phyloP scores from a whole-genome alignment of 2,113 vertebrate genomes.

The Corythaixoides concolor region DNA sequence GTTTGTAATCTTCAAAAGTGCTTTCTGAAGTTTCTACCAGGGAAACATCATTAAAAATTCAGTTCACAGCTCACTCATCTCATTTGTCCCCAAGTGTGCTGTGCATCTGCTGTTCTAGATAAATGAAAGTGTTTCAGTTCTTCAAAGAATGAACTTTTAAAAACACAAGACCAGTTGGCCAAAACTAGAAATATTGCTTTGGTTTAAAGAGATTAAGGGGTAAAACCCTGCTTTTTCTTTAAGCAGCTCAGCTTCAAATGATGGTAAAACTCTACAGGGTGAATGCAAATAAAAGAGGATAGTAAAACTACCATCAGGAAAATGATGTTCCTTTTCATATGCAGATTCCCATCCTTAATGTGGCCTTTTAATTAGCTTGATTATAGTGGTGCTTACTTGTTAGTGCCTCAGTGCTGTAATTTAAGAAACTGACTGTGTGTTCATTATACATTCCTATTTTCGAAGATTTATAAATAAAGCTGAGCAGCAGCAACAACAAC shows the following conservation, averaged over 20 bases:
- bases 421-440: conserved; percentile 28
- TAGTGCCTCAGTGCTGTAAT: conserved; percentile 29
- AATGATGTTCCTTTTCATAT: conserved; percentile 55
- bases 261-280: neutral
- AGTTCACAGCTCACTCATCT: conserved; percentile 46
- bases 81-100: conserved; percentile 48
- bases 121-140: conserved; percentile 29
- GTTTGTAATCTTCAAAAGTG: conserved; percentile 56
- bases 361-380: conserved; percentile 64
- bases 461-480: conserved; percentile 52
- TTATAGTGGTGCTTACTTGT: conserved; percentile 44
- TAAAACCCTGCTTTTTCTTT: conserved; percentile 12
- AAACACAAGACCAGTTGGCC: conserved; percentile 24
- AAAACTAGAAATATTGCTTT: conserved; percentile 26
- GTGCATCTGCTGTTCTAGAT: conserved; percentile 53
- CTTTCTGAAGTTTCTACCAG: conserved; percentile 48
- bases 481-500: neutral
- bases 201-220: conserved; percentile 40
- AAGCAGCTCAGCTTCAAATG: conserved; percentile 28
- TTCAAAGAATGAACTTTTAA: conserved; percentile 51
- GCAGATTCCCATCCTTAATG: conserved; percentile 33
- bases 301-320: conserved; percentile 46
- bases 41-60: conserved; percentile 67
- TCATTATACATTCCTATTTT: conserved; percentile 45
- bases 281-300: conserved; percentile 39